A percentile compares a stretch with the other conserved stretches of the same genome.
phyloP scores from a whole-genome alignment of 2,888 invertebrate species.

The Polymixis flavicincta region DNA sequence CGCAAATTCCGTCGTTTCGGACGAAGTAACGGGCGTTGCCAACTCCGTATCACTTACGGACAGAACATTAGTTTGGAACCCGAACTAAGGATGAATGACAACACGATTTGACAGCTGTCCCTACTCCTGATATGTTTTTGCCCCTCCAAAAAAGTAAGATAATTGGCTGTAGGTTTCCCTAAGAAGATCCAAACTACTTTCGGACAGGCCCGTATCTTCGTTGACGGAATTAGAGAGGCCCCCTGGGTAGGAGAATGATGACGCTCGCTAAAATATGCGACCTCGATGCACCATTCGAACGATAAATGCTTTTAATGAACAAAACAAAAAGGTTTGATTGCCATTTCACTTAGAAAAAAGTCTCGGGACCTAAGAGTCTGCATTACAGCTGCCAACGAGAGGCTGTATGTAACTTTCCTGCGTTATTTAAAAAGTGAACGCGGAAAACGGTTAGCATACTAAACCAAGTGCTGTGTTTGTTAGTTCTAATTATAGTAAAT shows the following conservation, averaged over 20 bases:
- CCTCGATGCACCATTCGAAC: not conserved
- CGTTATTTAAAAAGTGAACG: constrained; percentile 56
- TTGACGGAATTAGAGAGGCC: too few species aligned
- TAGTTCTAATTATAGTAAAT: constrained; percentile 46
- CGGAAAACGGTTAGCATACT: constrained; percentile 54
- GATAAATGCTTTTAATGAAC: not conserved
- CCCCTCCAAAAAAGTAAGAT: too few species aligned
- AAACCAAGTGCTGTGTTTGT: constrained; percentile 37
- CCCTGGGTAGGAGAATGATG: not conserved
- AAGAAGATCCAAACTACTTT: too few species aligned
- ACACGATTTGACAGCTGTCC: too few species aligned
- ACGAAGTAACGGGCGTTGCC: too few species aligned
- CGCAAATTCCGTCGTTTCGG: too few species aligned
- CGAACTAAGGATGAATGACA: too few species aligned
- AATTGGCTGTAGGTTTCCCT: too few species aligned
- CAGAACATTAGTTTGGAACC: too few species aligned
- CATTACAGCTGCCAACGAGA: constrained; percentile 13
- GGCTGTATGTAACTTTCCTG: constrained; percentile 32
- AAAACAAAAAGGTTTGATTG: not conserved
- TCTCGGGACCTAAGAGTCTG: not conserved
- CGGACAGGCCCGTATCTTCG: too few species aligned
- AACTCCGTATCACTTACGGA: too few species aligned
- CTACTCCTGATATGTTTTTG: too few species aligned
- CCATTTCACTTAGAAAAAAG: constrained; percentile 12
- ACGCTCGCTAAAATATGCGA: not conserved